Base-by-base conservation (phyloP, 2,888 invertebrate species). In the Caenorhabditis wallacei region DNA sequence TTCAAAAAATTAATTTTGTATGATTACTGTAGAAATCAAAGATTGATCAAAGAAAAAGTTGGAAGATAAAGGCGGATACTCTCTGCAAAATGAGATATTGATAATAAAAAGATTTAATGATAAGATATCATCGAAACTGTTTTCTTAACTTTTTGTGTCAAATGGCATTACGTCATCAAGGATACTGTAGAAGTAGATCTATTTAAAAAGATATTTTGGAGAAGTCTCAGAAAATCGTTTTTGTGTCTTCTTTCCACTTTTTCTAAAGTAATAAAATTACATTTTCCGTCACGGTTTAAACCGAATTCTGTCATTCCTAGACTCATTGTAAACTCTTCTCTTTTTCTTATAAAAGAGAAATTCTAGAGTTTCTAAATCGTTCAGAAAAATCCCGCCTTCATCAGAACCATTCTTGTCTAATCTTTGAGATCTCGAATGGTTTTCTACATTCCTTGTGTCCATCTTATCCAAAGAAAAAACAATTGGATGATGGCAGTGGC, bases 81-180 rank as follows among this genome's bases (percentile, higher is more conserved):
- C 18, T 40, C 51, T 53, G 53, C 61, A 72, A 63, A 63, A 48
- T 24, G 26, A 71, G 13, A 37, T 64, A 66, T 66, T 75, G 74
- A 66, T 66, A 75, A 66, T 75, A 57, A 64, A 43, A 7, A 57
- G 20, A 35, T 30, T 30, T 30, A 59, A 40, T 48, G 57, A 61
- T 59, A 57, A 71, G 59, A 48, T 43, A 56, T 43, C 68, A 53
- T 13, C 18, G 5, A 43, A 30, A 30, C 54, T 2, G 26, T 69
- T 69, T 26, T 35, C 13, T 46, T n/a, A 13, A 40, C 40, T 40
- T 40, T 40, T 10, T 40, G 5, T 46, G 30, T n/a, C 26, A 57
- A 22, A 20, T 26, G n/a, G 18, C 18, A 26, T 18, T n/a, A 64
- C 68, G 53, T 54, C 54, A 56, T 2, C 30, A n/a, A 18, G 64